Base-by-base conservation (phyloP, 2,888 invertebrate species). In the Villa cingulata region DNA sequence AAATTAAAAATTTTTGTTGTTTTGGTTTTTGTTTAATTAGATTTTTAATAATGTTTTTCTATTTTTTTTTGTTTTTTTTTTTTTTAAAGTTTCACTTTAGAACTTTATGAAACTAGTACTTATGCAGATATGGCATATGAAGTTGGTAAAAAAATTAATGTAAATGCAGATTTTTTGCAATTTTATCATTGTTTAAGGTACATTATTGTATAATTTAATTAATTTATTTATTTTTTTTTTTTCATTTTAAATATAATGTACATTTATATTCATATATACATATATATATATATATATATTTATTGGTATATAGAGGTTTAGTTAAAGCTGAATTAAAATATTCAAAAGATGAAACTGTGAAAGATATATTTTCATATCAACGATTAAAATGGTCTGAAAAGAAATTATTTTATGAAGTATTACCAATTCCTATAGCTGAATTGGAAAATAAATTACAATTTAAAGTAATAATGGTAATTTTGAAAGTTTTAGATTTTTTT, bases 391-490 rank as follows among this genome's bases (percentile, higher is more conserved):
- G 89, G 75, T 82, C 83, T 67, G 83, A 85, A 60, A 92, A 88
- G 72, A 94, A 92, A 73, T 82, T 96, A 62, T 96, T 87, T 73
- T 96, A 94, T 72, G 95, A 96, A 74, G 87, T 89, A 73, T 79
- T 98, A 68, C 92, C 90, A 68, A 92, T 97, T 72, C 84, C 88
- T 71, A 89, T 97, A 61, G 90, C 88, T 63, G 97, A 97, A 74
- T 77, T 98, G 72, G 96, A 97, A 69, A 91, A 91, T 72, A 95
- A 96, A 71, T 88, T 87, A 68, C 92, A 92, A 69, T 91, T 97
- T 70, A 88, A 87, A 76, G 81, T 37, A 5, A 9, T 16, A 16
- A 12, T 16, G 29, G 29, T 16, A 37, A 5, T 23, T 6, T 23
- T 23, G 4, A 23, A 23, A 6, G 4, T 23, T 45, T 6, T 23